phyloP scores from a whole-genome alignment of 1,140 invertebrate species.

The Theocolax elegans region DNA sequence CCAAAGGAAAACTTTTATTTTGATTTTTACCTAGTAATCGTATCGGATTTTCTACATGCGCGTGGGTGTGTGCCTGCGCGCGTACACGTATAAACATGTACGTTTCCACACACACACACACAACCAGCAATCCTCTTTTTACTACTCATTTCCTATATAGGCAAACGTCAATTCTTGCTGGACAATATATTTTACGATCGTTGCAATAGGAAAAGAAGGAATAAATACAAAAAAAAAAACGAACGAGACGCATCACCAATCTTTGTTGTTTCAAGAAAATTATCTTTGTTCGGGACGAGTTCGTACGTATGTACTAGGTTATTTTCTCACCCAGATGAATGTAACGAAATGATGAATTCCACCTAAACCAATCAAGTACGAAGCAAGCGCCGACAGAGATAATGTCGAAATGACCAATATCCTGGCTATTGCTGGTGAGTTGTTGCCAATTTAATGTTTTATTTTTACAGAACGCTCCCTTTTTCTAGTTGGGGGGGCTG shows the following conservation, averaged over 20 bases:
- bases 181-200: constrained; percentile 7
- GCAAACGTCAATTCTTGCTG: background rate
- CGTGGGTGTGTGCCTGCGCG: too few species aligned
- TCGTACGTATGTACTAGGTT: background rate
- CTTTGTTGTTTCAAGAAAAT: background rate
- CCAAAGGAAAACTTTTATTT: background rate
- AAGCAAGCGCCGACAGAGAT: background rate
- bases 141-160: background rate
- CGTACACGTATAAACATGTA: too few species aligned
- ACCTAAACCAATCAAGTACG: constrained; percentile 45
- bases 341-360: constrained; percentile 13
- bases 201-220: background rate
- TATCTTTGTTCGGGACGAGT: background rate
- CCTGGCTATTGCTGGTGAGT: too few species aligned
- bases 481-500: too few species aligned
- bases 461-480: too few species aligned
- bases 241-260: background rate
- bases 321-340: background rate
- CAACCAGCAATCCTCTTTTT: background rate
- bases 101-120: too few species aligned
- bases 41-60: background rate
- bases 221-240: constrained; percentile 9
- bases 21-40: constrained; percentile 8
- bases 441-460: too few species aligned
- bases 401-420: too few species aligned